Evolutionary conservation across 2,113 vertebrate genomes (phyloP), one percentile per base, ranked within the genome.

Genomic region (Isichthys henryi): DNA sequence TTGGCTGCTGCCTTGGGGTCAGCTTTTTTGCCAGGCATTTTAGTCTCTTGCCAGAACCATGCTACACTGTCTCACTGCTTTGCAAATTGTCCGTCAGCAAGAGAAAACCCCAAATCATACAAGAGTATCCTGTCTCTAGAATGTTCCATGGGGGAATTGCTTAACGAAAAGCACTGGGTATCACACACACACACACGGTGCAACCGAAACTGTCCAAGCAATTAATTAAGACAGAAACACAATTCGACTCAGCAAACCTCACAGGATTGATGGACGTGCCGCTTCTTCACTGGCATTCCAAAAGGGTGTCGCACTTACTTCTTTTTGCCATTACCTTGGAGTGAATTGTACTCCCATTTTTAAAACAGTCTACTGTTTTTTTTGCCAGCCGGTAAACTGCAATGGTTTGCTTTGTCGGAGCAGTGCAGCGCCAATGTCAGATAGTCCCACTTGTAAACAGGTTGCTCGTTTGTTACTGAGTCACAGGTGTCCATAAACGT

Each of bases 1-100:
- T 94, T 94, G 19, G 93, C 92, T 89, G 93, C 91, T 21, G 92
- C 80, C 92, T 93, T 94, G 15, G 91, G 70, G 82, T 95, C 94
- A 91, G 88, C 93, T 93, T 95, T 98, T 93, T 97, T 98, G 92
- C 96, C 96, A 5, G 66, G 95, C 97, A 98, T 98, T 89, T 92
- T 70, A 90, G 92, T 3, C 21, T 89, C 4, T 88, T 0, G 0
- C 1, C 92, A 88, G 39, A 45, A 93, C 93, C 95, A 96, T 97
- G 89, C 92, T 93, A 93, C 89, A 91, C 70, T 88, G 91, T 91
- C 46, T 23, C 82, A 91, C 10, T 50, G 5, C 84, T 27, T 80
- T 23, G 90, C 84, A 77, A 88, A 89, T 70, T 39, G 62, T 39
- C 49, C 6, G 86, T 84, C 77, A 82, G 89, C 87, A 17, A 87